Base-by-base conservation (phyloP, 2,888 invertebrate genomes). In the Drosophila colorata region DNA sequence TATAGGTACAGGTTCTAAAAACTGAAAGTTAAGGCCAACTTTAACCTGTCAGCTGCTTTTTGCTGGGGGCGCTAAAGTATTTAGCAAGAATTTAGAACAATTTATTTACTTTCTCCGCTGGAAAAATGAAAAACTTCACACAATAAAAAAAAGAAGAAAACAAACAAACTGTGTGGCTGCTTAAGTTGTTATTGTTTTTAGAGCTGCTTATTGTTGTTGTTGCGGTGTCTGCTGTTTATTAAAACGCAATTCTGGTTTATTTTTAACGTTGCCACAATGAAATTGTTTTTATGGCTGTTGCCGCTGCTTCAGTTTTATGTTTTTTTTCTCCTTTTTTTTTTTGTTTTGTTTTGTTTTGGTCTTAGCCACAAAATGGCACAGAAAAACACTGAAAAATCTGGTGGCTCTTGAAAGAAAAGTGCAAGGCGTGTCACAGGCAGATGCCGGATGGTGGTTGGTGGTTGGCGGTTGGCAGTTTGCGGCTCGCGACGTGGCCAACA, bases 211-310 rank as follows among this genome's bases (percentile, higher is more conserved):
- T 33, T 64, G 72, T 25, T 58, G 60, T 35, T 35, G 53, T 51
- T 59, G 47, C 18, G 51, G 2, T 55, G 44, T 56, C 60, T 60
- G 71, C 60, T 83, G 68, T 87, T 84, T 88, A 88, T 84, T 78
- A 87, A 84, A 87, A 60, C 66, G 63, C 78, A 63, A 78, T 87
- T 87, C 87, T 78, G 74, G 78, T 84, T 69, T 80, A 63, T 69
- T 72, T 69, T 59, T 61, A 76, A 71, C 28, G 63, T 47, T 67
- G 65, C 77, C 69, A 64, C 78, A 74, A 79, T 69, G 76, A 78
- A 83, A 80, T 64, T 82, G 61, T 69, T 67, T 71, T 76, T 79
- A 70, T 65, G 59, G 59, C 65, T 53, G 20, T 70, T 70, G 47
- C 53, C 59, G 41, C 47, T 58, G 38, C 5, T 33, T 41, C 18